Evolutionary conservation across 1,140 invertebrate genomes (phyloP).

Genomic region (Meloidogyne hapla): DNA sequence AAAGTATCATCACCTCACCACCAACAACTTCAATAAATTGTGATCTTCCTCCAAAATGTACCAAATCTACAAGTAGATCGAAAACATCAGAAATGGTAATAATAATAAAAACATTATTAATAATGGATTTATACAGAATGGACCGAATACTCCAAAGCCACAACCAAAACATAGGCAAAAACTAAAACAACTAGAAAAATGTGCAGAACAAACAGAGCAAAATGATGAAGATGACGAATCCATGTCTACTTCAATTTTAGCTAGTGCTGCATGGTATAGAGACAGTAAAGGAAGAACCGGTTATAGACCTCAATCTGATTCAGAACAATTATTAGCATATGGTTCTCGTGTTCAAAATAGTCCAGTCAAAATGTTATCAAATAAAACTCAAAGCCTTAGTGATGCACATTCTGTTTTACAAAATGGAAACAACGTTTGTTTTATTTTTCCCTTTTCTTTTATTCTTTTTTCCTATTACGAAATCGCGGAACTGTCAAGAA

Average conservation of each 20-base stretch:
- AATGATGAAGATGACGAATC: slow-evolving; percentile 12
- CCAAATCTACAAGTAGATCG: neutral
- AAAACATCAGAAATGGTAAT: neutral
- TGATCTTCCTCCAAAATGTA: neutral
- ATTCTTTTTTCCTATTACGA: too few species aligned
- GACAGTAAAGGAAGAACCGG: slow-evolving; percentile 57
- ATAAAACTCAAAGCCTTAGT: neutral
- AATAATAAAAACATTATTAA: neutral
- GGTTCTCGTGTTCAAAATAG: slow-evolving; percentile 17
- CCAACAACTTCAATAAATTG: neutral
- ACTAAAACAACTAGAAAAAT: neutral
- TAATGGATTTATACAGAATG: neutral
- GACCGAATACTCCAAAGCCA: neutral
- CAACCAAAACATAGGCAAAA: neutral
- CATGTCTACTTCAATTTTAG: slow-evolving; percentile 53
- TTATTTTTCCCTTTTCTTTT: neutral
- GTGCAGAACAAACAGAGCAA: neutral
- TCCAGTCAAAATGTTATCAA: slow-evolving; percentile 30
- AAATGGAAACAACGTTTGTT: neutral
- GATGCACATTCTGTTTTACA: neutral
- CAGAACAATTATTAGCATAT: neutral
- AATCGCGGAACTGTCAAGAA: too few species aligned
- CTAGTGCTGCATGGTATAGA: slow-evolving; percentile 56
- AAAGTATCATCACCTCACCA: neutral
- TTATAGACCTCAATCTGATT: slow-evolving; percentile 29